Evolutionary conservation across 2,888 invertebrate species (phyloP), one percentile per base, ranked within the genome.

Genomic region (Calameuta filiformis): DNA sequence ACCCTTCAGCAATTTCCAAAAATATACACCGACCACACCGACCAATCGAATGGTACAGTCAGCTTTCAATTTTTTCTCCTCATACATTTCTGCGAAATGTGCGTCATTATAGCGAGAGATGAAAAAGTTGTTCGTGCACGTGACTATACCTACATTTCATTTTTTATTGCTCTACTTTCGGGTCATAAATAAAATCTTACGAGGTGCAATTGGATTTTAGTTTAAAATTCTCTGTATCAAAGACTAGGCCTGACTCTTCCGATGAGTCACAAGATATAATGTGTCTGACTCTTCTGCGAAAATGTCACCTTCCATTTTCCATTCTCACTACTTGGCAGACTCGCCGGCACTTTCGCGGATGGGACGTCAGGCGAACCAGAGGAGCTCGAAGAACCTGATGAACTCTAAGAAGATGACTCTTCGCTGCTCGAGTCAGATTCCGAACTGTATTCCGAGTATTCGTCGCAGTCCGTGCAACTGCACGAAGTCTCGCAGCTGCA

Each of bases 361-460:
- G 23, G 40, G 23, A 23, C 15, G 23, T 23, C 0, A 1, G 40
- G 4, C 40, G 40, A 23, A 56, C 40, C 40, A 9, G 40, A 40
- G 23, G 40, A 40, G 23, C 23, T 40, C 40, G 40, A 40, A 40
- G 40, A 40, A 40, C 40, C 40, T 1, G 23, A 23, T 23, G 40
- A 9, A 56, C 40, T 56, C 40, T 6, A 56, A 56, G 40, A 56
- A 56, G 40, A 23, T 6, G 71, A 23, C 6, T 37, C 73, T 12
- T 40, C 12, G 68, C 68, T 76, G 1, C 12, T 73, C 23, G 78
- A 79, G 40, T 73, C 76, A 11, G 80, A 79, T 11, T 30, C 15
- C 1, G 76, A n/a, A 0, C 75, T 81, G 73, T 73, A 79, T 30
- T 82, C 79, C 4, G 82, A 69, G 35, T 79, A 79, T 0, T 35